A percentile compares a stretch with the other conserved stretches of the same genome.
Conservation (phyloP, 1,140 invertebrate genomes). For the Ceratosolen solmsi region DNA sequence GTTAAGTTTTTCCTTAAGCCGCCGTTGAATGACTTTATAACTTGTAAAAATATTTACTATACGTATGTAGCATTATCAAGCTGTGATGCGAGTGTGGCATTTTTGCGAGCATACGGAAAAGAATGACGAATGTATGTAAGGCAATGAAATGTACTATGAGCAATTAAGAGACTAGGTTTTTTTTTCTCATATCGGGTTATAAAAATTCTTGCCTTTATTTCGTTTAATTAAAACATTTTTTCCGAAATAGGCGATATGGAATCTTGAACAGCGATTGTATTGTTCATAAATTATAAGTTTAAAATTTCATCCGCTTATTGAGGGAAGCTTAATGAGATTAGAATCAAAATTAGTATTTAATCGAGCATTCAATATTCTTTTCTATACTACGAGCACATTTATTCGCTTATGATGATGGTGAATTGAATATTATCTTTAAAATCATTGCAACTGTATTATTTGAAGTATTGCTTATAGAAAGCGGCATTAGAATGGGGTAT, state of each 20-base stretch:
- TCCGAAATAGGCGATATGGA: background rate
- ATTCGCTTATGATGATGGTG: background rate
- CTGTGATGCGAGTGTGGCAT: too few relatives aligned
- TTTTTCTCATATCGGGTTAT: too few relatives aligned
- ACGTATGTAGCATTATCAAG: too few relatives aligned
- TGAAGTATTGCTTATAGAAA: background rate
- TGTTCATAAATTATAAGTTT: background rate
- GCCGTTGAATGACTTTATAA: too few relatives aligned
- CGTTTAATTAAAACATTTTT: background rate
- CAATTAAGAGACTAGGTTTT: background rate
- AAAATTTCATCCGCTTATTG: background rate
- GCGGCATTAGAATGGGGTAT: background rate
- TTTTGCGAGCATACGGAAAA: too few relatives aligned
- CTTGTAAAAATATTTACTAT: too few relatives aligned
- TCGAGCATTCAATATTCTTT: slow-evolving; percentile 14
- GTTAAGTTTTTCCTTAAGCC: too few relatives aligned
- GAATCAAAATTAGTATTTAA: background rate
- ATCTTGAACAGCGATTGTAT: background rate
- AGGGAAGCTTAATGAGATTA: slow-evolving; percentile 7
- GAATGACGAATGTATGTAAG: background rate
- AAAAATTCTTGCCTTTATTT: background rate
- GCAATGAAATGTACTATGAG: background rate
- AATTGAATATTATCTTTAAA: slow-evolving; percentile 26
- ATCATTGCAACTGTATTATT: background rate
- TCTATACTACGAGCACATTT: background rate